phyloP scores from a whole-genome alignment of 2,888 invertebrate species.

The Eristalis arbustorum region DNA sequence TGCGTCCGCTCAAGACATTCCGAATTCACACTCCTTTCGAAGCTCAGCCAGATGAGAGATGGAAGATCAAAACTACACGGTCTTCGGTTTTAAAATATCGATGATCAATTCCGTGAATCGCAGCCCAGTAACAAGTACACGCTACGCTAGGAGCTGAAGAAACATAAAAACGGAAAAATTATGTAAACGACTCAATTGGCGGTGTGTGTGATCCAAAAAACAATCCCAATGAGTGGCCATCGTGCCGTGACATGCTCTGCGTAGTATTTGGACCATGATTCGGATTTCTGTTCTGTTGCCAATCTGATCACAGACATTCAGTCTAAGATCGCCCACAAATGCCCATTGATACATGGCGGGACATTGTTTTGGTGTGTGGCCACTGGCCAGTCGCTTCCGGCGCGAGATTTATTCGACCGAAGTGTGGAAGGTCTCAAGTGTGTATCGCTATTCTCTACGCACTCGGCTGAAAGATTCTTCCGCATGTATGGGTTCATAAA shows the following conservation, averaged over 20 bases:
- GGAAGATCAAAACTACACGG: neutral
- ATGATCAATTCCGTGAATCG: slow-evolving; percentile 28
- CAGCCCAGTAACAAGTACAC: slow-evolving; percentile 13
- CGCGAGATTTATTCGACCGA: slow-evolving; percentile 14
- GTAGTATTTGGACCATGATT: neutral
- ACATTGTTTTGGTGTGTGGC: slow-evolving; percentile 8
- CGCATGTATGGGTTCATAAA: neutral
- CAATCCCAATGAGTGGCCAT: neutral
- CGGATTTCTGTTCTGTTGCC: slow-evolving; percentile 38
- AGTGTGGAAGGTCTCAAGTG: neutral
- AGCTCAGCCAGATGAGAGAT: neutral
- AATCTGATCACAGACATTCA: slow-evolving; percentile 41
- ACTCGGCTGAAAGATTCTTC: neutral
- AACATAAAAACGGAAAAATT: too few relatives aligned
- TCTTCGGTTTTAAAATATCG: slow-evolving; percentile 2
- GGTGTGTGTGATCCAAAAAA: slow-evolving; percentile 22
- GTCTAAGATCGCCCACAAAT: slow-evolving; percentile 58
- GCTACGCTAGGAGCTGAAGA: neutral
- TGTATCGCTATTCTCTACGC: neutral
- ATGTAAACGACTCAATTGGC: slow-evolving; percentile 36
- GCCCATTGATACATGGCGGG: slow-evolving; percentile 42
- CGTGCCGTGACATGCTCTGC: neutral
- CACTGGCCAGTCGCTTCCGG: slow-evolving; percentile 31
- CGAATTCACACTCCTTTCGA: neutral
- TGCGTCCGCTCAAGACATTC: neutral